A percentile compares a stretch with the other conserved stretches of the same genome.
Conservation (phyloP, 2,888 invertebrate genomes). For the Drosophila paucipuncta region DNA sequence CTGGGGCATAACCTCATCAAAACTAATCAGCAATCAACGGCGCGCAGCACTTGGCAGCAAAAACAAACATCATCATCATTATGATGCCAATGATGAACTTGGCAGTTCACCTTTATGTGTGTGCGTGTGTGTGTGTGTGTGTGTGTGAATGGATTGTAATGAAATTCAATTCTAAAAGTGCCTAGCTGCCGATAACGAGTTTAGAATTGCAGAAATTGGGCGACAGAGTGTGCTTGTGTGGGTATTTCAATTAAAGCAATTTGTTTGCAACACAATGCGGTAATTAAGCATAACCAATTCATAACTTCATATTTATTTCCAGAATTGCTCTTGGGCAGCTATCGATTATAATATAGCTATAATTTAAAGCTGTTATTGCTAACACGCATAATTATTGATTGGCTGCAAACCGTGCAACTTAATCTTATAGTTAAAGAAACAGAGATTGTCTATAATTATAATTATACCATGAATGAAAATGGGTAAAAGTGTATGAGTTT, state of each 20-base stretch:
- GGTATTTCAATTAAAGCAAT: background rate
- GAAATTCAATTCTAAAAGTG: constrained; percentile 24
- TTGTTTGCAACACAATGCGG: constrained; percentile 2
- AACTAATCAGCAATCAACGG: constrained; percentile 69
- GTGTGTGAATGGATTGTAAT: constrained; percentile 3
- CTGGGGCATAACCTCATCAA: constrained; percentile 60
- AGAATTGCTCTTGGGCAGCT: background rate
- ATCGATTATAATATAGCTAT: background rate
- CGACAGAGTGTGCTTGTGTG: background rate
- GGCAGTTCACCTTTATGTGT: constrained; percentile 7
- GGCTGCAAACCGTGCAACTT: background rate
- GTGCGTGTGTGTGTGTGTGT: background rate
- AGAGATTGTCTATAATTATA: background rate
- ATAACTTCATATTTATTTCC: constrained; percentile 2
- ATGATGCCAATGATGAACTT: constrained; percentile 9
- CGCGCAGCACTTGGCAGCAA: constrained; percentile 24
- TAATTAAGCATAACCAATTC: constrained; percentile 4
- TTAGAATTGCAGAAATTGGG: constrained; percentile 4
- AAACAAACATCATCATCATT: constrained; percentile 42
- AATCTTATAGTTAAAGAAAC: background rate
- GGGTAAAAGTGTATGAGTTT: background rate
- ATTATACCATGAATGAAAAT: background rate
- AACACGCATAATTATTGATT: background rate
- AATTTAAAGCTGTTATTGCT: background rate
- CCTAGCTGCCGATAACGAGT: background rate